Base-by-base conservation (phyloP, 2,113 vertebrate genomes). In the Artemisiospiza belli region DNA sequence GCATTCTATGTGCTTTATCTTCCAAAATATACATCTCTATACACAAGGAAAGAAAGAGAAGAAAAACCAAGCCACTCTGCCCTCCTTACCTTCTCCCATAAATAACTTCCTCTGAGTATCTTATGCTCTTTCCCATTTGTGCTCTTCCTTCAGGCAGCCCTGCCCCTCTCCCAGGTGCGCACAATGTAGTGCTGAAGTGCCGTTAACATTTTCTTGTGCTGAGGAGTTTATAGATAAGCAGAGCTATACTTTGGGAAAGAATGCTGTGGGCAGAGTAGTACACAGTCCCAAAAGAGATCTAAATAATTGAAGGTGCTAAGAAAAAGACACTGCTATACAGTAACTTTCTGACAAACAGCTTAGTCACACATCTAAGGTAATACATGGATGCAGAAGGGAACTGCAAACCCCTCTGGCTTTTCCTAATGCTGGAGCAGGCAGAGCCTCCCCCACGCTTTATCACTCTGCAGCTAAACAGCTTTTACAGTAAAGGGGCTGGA, bases 381-480 rank as follows among this genome's bases (percentile, higher is more conserved):
- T 11, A 31, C 5, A 22, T 1, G 47, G 68, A 41, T 41, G 61
- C 43, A 78, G 69, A 77, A 87, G n/a, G 52, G 35, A 87, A 55
- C 27, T 63, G 89, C 77, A 92, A 39, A 74, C 39, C 39, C 46
- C 6, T 17, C 43, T 47, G 57, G 43, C 44, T 83, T 74, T 75
- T 55, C 61, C 73, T 31, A 58, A 30, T 0, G 1, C 51, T 8
- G 7, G 30, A 58, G 51, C 12, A 2, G 4, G 3, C 39, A 28
- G 63, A 3, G 2, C 62, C 12, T 55, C n/a, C 68, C 61, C 21
- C 27, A 27, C 0, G 0, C 33, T 75, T 41, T 37, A 21, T 31
- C 47, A 9, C 35, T 33, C 77, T 80, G 54, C 0, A 0, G 5
- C n/a, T 47, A 37, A 21, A 33, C 61, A 68, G 64, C 33, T 95